Evolutionary conservation across 2,113 vertebrate genomes (phyloP).

Genomic region (Lathamus discolor): DNA sequence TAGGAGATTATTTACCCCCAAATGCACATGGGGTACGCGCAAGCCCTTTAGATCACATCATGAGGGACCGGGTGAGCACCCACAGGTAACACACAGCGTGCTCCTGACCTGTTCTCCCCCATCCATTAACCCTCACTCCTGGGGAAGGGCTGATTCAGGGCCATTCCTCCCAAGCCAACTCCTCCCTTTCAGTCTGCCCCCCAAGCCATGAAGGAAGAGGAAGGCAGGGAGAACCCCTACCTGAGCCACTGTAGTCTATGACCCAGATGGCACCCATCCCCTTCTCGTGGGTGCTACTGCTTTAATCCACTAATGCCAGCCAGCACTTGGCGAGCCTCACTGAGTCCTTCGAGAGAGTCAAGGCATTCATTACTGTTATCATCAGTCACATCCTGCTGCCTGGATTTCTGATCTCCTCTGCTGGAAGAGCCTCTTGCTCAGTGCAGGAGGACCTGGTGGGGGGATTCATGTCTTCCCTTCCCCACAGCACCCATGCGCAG

Average conservation of each 20-base stretch:
- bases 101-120: neutral
- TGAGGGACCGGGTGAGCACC: neutral
- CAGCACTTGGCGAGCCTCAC: neutral
- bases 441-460: accelerated
- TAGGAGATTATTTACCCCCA: neutral
- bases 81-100: neutral
- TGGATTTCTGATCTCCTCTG: neutral
- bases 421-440: neutral
- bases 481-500: neutral
- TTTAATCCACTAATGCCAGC: neutral
- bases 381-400: neutral
- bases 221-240: neutral
- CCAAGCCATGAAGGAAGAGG: neutral
- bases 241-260: accelerated
- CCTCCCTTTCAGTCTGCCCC: neutral
- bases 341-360: conserved; percentile 30
- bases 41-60: neutral
- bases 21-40: neutral
- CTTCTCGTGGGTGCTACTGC: neutral
- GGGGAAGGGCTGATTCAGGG: neutral
- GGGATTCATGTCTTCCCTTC: neutral
- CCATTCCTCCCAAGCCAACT: neutral
- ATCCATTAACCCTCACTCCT: neutral
- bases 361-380: conserved; percentile 30
- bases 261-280: neutral